These are phyloP conservation scores for Macrochelys suwanniensis DNA, from an alignment of 2,797 vertebrate genomes.

Conservation along the genomic window DNA sequence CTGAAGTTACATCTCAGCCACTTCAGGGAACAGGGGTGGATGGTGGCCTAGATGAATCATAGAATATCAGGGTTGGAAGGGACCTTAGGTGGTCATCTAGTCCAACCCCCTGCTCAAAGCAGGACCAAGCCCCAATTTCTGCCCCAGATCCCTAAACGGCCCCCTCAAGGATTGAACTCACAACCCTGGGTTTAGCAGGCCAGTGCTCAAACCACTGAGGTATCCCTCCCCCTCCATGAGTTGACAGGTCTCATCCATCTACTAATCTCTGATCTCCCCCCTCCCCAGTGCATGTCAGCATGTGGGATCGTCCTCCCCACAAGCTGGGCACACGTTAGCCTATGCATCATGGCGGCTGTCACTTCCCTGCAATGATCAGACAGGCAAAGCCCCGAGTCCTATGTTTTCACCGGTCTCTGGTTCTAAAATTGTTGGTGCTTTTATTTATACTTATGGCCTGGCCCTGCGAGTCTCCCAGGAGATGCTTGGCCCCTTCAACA, in stretches of 20 bases:
- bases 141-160: too few relatives aligned
- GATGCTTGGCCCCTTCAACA: background rate
- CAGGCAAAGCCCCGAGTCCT: background rate
- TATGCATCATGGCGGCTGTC: background rate
- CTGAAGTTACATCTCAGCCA: background rate
- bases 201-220: too few relatives aligned
- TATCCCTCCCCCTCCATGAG: too few relatives aligned
- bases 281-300: background rate
- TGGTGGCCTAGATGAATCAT: too few relatives aligned
- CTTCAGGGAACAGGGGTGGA: background rate
- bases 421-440: background rate
- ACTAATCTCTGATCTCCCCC: too few relatives aligned
- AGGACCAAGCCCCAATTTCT: too few relatives aligned
- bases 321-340: rapidly evolving
- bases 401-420: background rate
- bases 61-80: too few relatives aligned
- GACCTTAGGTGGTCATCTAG: too few relatives aligned
- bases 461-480: background rate
- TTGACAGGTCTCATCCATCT: too few relatives aligned
- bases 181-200: too few relatives aligned
- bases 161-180: too few relatives aligned
- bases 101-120: too few relatives aligned
- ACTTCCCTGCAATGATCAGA: background rate
- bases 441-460: background rate
- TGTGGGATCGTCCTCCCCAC: background rate